Percentiles rank a stretch among this genome's conserved stretches.
These are phyloP conservation scores for Gonioctena quinquepunctata DNA, from an alignment of 1,140 invertebrate species.

Conservation along the genomic window DNA sequence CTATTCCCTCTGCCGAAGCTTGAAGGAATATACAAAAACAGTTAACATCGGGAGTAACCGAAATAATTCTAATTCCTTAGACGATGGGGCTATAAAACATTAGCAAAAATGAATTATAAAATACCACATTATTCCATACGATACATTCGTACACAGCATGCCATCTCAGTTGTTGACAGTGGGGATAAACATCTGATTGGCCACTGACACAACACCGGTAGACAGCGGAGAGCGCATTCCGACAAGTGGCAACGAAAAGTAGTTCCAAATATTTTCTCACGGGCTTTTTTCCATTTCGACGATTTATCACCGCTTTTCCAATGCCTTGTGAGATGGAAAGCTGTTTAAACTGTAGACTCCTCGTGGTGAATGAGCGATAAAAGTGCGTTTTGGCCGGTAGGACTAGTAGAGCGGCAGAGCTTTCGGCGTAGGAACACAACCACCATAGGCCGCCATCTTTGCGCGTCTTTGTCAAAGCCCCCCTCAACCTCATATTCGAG, in stretches of 20 bases:
- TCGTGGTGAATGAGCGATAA: not conserved
- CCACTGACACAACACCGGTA: slow-evolving; percentile 16
- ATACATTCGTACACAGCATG: not conserved
- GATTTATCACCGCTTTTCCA: not conserved
- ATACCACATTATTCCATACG: not conserved
- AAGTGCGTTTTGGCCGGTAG: not conserved
- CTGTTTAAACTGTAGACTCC: not conserved
- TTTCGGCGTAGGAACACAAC: slow-evolving; percentile 40
- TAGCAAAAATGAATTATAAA: too few relatives aligned
- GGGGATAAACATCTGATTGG: not conserved
- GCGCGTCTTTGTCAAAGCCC: slow-evolving; percentile 40
- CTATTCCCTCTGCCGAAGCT: not conserved
- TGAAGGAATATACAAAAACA: too few relatives aligned
- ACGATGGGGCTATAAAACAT: too few relatives aligned
- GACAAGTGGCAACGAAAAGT: slow-evolving; percentile 43
- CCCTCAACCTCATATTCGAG: slow-evolving; percentile 31
- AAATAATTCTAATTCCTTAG: too few relatives aligned
- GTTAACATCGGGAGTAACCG: too few relatives aligned
- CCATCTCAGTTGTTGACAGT: not conserved
- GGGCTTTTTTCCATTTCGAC: slow-evolving; percentile 28
- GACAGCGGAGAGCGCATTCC: slow-evolving; percentile 30
- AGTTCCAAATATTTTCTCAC: slow-evolving; percentile 30
- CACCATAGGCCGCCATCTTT: slow-evolving; percentile 39
- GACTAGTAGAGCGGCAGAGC: not conserved
- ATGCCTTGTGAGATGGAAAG: not conserved